Percentiles rank a stretch among this genome's conserved stretches.
phyloP scores from a whole-genome alignment of 2,888 invertebrate species.

The Amiota communis region DNA sequence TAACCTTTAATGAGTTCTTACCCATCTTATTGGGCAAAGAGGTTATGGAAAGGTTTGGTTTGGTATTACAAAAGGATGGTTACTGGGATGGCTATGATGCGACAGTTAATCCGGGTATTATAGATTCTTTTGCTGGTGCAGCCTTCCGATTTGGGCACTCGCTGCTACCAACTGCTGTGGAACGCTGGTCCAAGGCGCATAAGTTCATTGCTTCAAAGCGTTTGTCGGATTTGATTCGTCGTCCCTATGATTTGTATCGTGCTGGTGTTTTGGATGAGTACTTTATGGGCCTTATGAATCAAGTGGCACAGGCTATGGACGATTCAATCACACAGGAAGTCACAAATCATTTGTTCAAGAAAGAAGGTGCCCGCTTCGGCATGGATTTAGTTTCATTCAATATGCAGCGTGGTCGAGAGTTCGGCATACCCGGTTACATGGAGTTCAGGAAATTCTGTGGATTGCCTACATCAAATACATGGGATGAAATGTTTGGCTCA shows the following conservation, averaged over 20 bases:
- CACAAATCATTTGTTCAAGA: slow-evolving; percentile 93
- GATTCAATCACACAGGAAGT: slow-evolving; percentile 93
- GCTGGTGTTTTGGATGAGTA: slow-evolving; percentile 94
- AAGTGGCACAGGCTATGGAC: slow-evolving; percentile 95
- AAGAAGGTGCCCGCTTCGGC: slow-evolving; percentile 81
- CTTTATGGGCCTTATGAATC: slow-evolving; percentile 93
- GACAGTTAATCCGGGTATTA: slow-evolving; percentile 89
- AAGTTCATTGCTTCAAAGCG: slow-evolving; percentile 94
- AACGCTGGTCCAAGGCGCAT: slow-evolving; percentile 95
- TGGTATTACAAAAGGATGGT: slow-evolving; percentile 86
- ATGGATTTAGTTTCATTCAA: slow-evolving; percentile 94
- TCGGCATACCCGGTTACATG: slow-evolving; percentile 93
- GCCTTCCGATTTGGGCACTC: slow-evolving; percentile 95
- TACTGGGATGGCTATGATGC: slow-evolving; percentile 79
- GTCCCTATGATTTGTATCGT: slow-evolving; percentile 91
- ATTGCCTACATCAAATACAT: slow-evolving; percentile 83
- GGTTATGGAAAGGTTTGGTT: slow-evolving; percentile 91
- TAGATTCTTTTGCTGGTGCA: slow-evolving; percentile 92
- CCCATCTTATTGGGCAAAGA: slow-evolving; percentile 92
- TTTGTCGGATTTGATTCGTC: slow-evolving; percentile 88
- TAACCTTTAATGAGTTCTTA: slow-evolving; percentile 92
- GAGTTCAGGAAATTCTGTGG: slow-evolving; percentile 94
- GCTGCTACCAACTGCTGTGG: slow-evolving; percentile 89
- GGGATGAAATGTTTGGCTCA: slow-evolving; percentile 85
- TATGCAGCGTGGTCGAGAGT: slow-evolving; percentile 93